Base-by-base conservation (phyloP, 2,797 vertebrate genomes). In the Anguilla megastoma region DNA sequence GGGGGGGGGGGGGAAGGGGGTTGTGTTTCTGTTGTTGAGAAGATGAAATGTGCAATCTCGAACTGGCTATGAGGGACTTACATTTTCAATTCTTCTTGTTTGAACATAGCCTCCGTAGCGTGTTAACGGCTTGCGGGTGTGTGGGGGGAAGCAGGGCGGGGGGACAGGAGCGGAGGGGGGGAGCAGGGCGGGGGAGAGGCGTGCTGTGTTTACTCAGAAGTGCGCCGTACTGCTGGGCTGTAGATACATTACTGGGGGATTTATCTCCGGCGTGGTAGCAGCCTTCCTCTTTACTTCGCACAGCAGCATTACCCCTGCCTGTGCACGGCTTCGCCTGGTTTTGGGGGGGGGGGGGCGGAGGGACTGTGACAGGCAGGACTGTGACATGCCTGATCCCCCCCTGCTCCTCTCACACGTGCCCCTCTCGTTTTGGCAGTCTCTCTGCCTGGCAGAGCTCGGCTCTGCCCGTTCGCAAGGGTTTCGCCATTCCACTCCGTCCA, bases 301-400 rank as follows among this genome's bases (percentile, higher is more conserved):
- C 91, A 92, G 92, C 93, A 93, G 93, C 91, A 91, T 8, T 24
- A 2, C 21, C 76, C 76, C 76, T 80, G 8, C 16, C 76, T 9
- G 36, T 45, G 76, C 5, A 21, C 12, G 41, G 41, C 2, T 48
- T 80, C 21, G 36, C 18, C 76, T 48, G 36, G 14, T 45, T 80
- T 16, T 80, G 18, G 21, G 41, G 21, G 41, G 41, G 41, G 3
- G 41, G 41, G 36, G 36, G 36, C 1, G 36, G 36, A 41, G 33
- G 18, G 45, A 21, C 36, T 80, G 33, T 16, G 71, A 36, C 76
- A 14, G 76, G 18, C 36, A 41, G 36, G 3, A 41, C 74, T 24
- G 36, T 80, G 8, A 80, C 36, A 21, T 45, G 21, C 41, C 18
- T 3, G 14, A 18, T 89, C 74, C 88, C 91, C 21, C 12, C 58